A percentile compares a stretch with the other conserved stretches of the same genome.
Conservation (phyloP, 2,888 invertebrate species). For the Cataglyphis albicans region DNA sequence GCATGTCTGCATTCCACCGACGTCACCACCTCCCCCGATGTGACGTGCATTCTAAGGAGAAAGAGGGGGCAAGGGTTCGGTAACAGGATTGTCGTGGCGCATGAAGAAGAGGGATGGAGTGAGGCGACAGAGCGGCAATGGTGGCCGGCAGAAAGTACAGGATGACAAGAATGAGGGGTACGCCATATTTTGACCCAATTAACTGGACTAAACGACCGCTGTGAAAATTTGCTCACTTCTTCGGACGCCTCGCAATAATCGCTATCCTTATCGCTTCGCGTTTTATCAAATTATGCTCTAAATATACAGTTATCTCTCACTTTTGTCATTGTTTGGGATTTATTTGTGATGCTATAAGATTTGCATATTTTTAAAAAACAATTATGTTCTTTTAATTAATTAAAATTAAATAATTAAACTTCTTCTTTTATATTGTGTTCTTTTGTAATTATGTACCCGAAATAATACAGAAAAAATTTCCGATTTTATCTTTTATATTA, state of each 20-base stretch:
- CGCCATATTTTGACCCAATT: slow-evolving; percentile 84
- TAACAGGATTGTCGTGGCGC: slow-evolving; percentile 65
- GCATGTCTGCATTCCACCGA: slow-evolving; percentile 78
- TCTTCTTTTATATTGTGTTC: too few relatives aligned
- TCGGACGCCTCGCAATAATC: slow-evolving; percentile 6
- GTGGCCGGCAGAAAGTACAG: slow-evolving; percentile 65
- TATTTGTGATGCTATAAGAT: background rate
- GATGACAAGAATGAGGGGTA: slow-evolving; percentile 72
- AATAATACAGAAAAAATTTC: background rate
- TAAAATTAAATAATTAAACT: background rate
- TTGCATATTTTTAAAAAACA: background rate
- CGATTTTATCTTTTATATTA: background rate
- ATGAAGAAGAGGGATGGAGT: slow-evolving; percentile 58
- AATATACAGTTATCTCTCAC: background rate
- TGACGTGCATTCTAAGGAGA: slow-evolving; percentile 82
- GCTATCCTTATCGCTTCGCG: background rate
- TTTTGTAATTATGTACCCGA: background rate
- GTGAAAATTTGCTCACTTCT: slow-evolving; percentile 56
- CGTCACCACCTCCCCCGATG: slow-evolving; percentile 82
- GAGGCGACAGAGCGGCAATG: slow-evolving; percentile 45
- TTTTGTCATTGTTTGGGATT: background rate
- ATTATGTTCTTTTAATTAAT: background rate
- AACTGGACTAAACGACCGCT: slow-evolving; percentile 73
- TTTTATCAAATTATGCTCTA: background rate
- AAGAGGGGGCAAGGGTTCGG: slow-evolving; percentile 71